These are phyloP conservation scores for Aradophagus sp. DNA, from an alignment of 1,140 invertebrate genomes.

Conservation along the genomic window DNA sequence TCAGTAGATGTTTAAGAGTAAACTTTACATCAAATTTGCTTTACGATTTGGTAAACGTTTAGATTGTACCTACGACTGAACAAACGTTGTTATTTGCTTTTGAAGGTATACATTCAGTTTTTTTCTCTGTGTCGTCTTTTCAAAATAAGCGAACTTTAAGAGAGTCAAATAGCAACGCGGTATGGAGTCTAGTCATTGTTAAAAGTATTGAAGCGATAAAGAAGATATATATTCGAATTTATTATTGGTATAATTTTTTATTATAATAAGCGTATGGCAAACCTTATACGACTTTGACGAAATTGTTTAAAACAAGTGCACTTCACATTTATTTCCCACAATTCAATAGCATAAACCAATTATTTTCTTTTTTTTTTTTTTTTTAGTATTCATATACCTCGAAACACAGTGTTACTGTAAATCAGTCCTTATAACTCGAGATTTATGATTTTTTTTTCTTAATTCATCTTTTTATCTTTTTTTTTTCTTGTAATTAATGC, in stretches of 20 bases:
- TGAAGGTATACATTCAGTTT: neutral
- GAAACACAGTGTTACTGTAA: too few species aligned
- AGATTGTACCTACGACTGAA: conserved; percentile 59
- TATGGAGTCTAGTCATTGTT: conserved; percentile 63
- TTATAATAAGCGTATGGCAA: conserved; percentile 11
- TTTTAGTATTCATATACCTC: conserved; percentile 9
- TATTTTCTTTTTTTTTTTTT: too few species aligned
- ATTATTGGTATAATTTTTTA: conserved; percentile 27
- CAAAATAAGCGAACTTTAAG: neutral
- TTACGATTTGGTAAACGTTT: conserved; percentile 4
- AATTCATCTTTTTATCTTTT: too few species aligned
- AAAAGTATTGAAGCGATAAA: conserved; percentile 13
- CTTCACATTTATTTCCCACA: conserved; percentile 26
- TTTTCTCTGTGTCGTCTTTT: neutral
- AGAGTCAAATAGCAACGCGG: conserved; percentile 58
- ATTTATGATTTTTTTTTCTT: too few species aligned
- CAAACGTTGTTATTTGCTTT: conserved; percentile 60
- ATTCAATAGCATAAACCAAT: conserved; percentile 14
- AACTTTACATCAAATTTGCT: too few species aligned
- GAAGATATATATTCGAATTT: conserved; percentile 23
- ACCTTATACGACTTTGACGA: neutral
- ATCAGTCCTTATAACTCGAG: conserved; percentile 8
- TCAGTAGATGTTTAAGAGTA: too few species aligned
- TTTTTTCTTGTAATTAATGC: too few species aligned
- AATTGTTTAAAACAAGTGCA: conserved; percentile 26